Conservation (phyloP, 2,797 vertebrate genomes). For the Sebastes itinus region DNA sequence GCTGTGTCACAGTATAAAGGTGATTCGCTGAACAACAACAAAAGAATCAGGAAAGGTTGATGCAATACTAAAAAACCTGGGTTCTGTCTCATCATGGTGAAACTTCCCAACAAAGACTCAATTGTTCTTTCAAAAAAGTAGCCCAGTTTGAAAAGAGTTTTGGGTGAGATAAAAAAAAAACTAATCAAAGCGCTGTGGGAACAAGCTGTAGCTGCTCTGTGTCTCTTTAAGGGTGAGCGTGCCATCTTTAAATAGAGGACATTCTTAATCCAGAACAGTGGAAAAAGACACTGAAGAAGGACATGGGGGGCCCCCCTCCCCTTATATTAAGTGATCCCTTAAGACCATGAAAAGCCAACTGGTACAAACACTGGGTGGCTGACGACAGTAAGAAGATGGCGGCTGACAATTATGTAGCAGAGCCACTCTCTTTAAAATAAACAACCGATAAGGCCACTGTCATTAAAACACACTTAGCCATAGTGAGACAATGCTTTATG, state of each 20-base stretch:
- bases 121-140: not conserved
- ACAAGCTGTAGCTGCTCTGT: not conserved
- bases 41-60: not conserved
- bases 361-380: slow-evolving; percentile 52
- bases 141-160: not conserved
- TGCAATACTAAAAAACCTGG: not conserved
- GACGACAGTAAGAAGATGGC: slow-evolving; percentile 47
- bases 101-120: not conserved
- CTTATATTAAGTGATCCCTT: slow-evolving; percentile 42
- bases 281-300: slow-evolving; percentile 45
- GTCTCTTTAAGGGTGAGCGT: not conserved
- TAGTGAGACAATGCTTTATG: slow-evolving; percentile 1
- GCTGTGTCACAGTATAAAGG: not conserved
- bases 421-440: slow-evolving; percentile 53
- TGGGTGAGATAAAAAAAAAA: not conserved
- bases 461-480: slow-evolving; percentile 61
- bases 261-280: slow-evolving; percentile 33
- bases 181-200: not conserved
- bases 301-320: not conserved
- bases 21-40: not conserved
- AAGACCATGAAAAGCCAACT: slow-evolving; percentile 28
- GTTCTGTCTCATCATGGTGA: not conserved
- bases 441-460: slow-evolving; percentile 49
- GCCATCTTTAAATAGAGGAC: slow-evolving; percentile 40
- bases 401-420: slow-evolving; percentile 25